Evolutionary conservation across 2,797 vertebrate genomes (phyloP).

Genomic region (Pelochelys cantorii): DNA sequence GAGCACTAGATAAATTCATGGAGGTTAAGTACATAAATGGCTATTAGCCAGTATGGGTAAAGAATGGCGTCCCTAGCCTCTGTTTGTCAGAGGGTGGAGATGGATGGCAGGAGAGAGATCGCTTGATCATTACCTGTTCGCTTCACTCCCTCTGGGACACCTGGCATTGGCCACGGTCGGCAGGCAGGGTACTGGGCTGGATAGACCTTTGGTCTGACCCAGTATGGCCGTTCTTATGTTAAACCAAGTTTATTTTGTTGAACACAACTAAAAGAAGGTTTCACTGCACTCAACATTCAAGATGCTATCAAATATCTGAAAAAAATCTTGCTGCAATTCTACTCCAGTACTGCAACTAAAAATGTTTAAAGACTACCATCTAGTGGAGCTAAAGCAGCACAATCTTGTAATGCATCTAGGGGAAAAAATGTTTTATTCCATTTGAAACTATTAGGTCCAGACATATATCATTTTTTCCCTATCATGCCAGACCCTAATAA

Average conservation of each 20-base stretch:
- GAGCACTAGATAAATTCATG: too few species aligned
- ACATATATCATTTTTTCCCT: neutral
- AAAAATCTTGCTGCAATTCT: neutral
- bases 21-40: too few species aligned
- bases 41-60: too few species aligned
- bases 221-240: too few species aligned
- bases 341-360: neutral
- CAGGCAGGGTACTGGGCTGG: too few species aligned
- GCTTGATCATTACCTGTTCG: too few species aligned
- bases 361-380: conserved; percentile 63
- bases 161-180: too few species aligned
- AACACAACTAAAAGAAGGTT: neutral
- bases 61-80: too few species aligned
- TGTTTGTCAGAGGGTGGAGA: too few species aligned
- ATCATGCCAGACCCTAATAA: accelerated
- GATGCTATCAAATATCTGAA: neutral
- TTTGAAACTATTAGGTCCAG: neutral
- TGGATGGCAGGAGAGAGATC: too few species aligned
- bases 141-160: too few species aligned
- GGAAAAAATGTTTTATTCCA: neutral
- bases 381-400: conserved; percentile 55
- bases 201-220: too few species aligned
- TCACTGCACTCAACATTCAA: neutral
- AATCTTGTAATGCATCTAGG: neutral
- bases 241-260: neutral